Conservation (phyloP, 2,113 vertebrate species). For the Onychostruthus taczanowskii region DNA sequence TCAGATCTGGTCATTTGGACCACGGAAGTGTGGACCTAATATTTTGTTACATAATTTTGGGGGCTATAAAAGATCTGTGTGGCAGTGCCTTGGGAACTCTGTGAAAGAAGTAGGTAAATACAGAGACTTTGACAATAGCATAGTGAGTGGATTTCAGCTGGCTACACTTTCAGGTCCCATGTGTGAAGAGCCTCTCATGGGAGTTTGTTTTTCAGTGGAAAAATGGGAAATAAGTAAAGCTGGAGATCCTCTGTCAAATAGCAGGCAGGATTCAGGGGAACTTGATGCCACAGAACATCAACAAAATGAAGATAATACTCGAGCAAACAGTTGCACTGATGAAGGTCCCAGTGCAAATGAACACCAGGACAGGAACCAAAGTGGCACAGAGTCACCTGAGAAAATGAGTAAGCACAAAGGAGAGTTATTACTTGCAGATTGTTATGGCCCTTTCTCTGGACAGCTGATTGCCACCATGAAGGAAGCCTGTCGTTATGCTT, state of each 20-base stretch:
- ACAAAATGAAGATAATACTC: background rate
- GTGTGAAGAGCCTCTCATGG: constrained; percentile 98
- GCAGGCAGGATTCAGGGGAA: constrained; percentile 37
- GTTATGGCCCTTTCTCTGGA: constrained; percentile 92
- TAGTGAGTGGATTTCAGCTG: constrained; percentile 93
- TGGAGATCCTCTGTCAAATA: constrained; percentile 9
- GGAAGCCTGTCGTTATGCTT: constrained; percentile 88
- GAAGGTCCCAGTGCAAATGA: background rate
- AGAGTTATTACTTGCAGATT: constrained; percentile 71
- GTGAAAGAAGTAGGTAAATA: constrained; percentile 51
- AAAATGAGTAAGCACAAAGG: constrained; percentile 29
- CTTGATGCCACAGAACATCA: background rate
- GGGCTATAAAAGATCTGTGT: constrained; percentile 82
- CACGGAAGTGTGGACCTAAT: constrained; percentile 93
- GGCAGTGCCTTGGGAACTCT: constrained; percentile 79
- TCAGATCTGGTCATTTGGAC: constrained; percentile 93
- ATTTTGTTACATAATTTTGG: constrained; percentile 84
- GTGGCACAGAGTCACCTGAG: background rate
- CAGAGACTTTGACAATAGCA: constrained; percentile 89
- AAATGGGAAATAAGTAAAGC: constrained; percentile 82
- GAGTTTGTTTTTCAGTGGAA: constrained; percentile 91
- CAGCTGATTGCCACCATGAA: constrained; percentile 96
- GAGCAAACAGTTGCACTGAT: background rate
- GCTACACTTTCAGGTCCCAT: constrained; percentile 91
- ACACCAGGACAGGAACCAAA: background rate